Percentiles rank a stretch among this genome's conserved stretches.
phyloP scores from a whole-genome alignment of 1,140 invertebrate species.

The Melanaphis sacchari region DNA sequence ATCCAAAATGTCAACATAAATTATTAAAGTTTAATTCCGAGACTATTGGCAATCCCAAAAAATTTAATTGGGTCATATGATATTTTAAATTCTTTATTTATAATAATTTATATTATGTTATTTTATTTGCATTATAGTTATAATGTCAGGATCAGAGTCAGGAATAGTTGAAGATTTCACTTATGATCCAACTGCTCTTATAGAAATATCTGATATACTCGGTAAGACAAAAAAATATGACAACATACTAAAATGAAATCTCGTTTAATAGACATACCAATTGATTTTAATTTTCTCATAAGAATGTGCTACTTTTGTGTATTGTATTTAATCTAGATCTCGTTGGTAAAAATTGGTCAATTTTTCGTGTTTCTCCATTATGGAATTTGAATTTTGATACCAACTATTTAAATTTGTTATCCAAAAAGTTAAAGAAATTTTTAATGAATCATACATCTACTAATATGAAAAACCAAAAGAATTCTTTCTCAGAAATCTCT shows the following conservation, averaged over 20 bases:
- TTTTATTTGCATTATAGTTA: conserved; percentile 42
- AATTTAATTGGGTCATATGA: not conserved
- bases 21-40: not conserved
- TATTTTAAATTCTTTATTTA: not conserved
- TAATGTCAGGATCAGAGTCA: not conserved
- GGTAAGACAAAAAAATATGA: not conserved
- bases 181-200: conserved; percentile 20
- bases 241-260: not conserved
- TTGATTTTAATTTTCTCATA: no score
- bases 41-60: not conserved
- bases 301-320: not conserved
- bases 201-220: conserved; percentile 48
- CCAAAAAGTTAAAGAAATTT: not conserved
- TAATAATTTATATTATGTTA: not conserved
- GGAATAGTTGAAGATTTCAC: not conserved
- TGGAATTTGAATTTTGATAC: conserved; percentile 46
- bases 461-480: not conserved
- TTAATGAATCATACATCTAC: not conserved
- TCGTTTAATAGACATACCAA: not conserved
- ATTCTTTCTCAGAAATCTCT: not conserved
- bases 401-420: conserved; percentile 1
- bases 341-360: conserved; percentile 46
- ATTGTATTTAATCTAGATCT: not conserved
- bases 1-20: not conserved
- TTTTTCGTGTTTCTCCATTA: conserved; percentile 32